Conservation (phyloP, 2,113 vertebrate genomes). For the Lathamus discolor region DNA sequence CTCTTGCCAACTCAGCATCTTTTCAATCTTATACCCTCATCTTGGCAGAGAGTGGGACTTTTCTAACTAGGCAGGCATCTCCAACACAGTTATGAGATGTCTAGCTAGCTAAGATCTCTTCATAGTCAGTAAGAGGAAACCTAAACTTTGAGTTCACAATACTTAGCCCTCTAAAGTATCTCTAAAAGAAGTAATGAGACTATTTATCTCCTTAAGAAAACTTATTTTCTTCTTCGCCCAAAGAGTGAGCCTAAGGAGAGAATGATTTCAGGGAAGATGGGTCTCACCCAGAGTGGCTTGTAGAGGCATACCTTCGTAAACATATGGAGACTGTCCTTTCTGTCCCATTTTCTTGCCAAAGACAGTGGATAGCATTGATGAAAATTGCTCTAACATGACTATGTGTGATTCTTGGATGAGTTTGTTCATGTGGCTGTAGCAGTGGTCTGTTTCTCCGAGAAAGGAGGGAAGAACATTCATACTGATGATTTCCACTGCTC, state of each 20-base stretch:
- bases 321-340: not conserved
- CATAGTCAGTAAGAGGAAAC: not conserved
- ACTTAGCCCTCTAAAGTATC: not conserved
- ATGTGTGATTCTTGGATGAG: not conserved
- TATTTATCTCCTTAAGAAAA: not conserved
- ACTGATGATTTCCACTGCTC: not conserved
- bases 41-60: not conserved
- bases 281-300: not conserved
- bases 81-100: not conserved
- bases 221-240: not conserved
- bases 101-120: not conserved
- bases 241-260: not conserved
- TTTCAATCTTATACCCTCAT: not conserved
- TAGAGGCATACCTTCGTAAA: not conserved
- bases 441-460: not conserved
- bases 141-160: not conserved
- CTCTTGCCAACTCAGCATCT: not conserved
- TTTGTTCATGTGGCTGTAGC: not conserved
- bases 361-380: not conserved
- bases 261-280: not conserved
- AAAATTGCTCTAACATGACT: not conserved
- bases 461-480: not conserved
- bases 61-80: not conserved
- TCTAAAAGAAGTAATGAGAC: not conserved
- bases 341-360: not conserved